phyloP scores from a whole-genome alignment of 1,140 invertebrate genomes.

The Drosophila littoralis region DNA sequence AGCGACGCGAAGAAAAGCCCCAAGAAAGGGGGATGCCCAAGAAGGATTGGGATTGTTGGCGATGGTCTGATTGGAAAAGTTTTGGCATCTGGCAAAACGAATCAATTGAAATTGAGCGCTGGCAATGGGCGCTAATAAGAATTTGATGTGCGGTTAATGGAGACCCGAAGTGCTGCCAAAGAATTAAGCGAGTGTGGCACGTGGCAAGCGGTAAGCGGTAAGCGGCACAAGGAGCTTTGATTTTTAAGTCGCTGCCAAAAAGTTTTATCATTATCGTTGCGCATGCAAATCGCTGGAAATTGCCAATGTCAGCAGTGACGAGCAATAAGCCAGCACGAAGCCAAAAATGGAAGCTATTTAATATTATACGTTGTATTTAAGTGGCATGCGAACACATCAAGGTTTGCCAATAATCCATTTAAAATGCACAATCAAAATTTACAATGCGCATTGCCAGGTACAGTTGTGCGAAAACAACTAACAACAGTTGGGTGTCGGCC shows the following conservation, averaged over 20 bases:
- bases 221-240: slow-evolving; percentile 17
- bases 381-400: neutral
- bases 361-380: slow-evolving; percentile 19
- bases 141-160: slow-evolving; percentile 78
- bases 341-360: slow-evolving; percentile 3
- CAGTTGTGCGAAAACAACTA: slow-evolving; percentile 10
- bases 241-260: slow-evolving; percentile 49
- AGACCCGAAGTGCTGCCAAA: slow-evolving; percentile 21
- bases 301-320: slow-evolving; percentile 28
- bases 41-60: slow-evolving; percentile 75
- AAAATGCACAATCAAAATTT: slow-evolving; percentile 4
- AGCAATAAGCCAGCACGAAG: slow-evolving; percentile 30
- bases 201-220: neutral
- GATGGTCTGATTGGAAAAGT: slow-evolving; percentile 74
- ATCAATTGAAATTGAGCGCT: slow-evolving; percentile 79
- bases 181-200: slow-evolving; percentile 33
- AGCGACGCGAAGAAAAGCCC: slow-evolving; percentile 25
- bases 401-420: slow-evolving; percentile 1
- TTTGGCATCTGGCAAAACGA: slow-evolving; percentile 52
- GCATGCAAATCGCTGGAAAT: slow-evolving; percentile 52
- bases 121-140: slow-evolving; percentile 73
- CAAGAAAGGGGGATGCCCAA: slow-evolving; percentile 22
- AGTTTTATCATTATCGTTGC: slow-evolving; percentile 74
- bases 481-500: neutral
- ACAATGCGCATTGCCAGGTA: neutral